A percentile compares a stretch with the other conserved stretches of the same genome.
These are phyloP conservation scores for Trissolcus basalis DNA, from an alignment of 1,140 invertebrate species.

Conservation along the genomic window DNA sequence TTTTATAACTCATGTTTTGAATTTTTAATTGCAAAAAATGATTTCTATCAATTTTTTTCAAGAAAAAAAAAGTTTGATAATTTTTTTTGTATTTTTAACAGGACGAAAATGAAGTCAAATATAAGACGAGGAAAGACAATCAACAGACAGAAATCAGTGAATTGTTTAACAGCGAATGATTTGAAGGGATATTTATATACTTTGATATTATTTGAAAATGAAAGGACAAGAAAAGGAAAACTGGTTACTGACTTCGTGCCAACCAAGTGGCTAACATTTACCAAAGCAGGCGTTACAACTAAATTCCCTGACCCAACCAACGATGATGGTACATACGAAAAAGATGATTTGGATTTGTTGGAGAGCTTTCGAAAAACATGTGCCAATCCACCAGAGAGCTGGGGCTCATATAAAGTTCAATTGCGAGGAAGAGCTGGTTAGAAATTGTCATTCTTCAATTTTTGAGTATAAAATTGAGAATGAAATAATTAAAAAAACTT, in stretches of 20 bases:
- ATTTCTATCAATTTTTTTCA: too few species aligned
- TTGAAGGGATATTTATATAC: neutral
- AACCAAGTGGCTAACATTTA: slow-evolving; percentile 5
- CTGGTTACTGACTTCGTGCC: slow-evolving; percentile 5
- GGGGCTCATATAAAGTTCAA: slow-evolving; percentile 1
- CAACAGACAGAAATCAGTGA: neutral
- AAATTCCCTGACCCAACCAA: slow-evolving; percentile 2
- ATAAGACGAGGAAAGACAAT: neutral
- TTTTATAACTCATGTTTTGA: too few species aligned
- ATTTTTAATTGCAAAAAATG: too few species aligned
- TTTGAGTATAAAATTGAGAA: too few species aligned
- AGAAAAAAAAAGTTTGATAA: too few species aligned
- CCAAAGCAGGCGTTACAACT: neutral
- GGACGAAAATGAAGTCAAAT: too few species aligned
- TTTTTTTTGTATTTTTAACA: too few species aligned
- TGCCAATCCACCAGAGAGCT: neutral
- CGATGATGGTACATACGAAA: slow-evolving; percentile 2
- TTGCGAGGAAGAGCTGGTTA: slow-evolving; percentile 9
- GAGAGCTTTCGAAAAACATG: neutral
- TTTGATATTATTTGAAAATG: neutral
- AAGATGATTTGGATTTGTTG: slow-evolving; percentile 6
- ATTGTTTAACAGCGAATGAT: neutral
- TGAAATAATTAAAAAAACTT: too few species aligned
- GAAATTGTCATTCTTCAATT: too few species aligned
- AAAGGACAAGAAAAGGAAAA: neutral